Evolutionary conservation across 1,140 invertebrate species (phyloP).

Genomic region (Drosophila baimaii): DNA sequence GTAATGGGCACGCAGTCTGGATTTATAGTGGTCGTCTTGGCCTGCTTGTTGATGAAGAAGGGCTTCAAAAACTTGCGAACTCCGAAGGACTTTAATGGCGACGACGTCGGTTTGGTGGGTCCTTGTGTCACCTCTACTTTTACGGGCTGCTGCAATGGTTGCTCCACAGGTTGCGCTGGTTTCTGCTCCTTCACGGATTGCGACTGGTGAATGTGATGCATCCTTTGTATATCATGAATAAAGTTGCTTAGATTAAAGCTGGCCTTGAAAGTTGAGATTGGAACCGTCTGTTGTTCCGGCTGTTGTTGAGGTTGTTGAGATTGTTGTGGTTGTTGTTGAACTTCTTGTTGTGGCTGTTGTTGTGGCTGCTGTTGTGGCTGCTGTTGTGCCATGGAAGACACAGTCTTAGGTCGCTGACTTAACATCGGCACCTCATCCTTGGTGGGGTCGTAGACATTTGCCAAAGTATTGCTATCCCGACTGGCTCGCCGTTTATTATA

Average conservation of each 20-base stretch:
- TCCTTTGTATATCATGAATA: conserved; percentile 24
- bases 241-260: conserved; percentile 57
- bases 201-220: conserved; percentile 39
- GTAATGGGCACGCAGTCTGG: conserved; percentile 55
- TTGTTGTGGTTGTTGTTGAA: no score
- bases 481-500: conserved; percentile 3
- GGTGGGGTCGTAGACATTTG: conserved; percentile 31
- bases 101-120: not conserved
- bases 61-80: conserved; percentile 40
- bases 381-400: not conserved
- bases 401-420: conserved; percentile 4
- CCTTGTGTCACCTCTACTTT: not conserved
- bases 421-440: conserved; percentile 56
- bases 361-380: not conserved
- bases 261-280: conserved; percentile 11
- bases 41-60: conserved; percentile 38
- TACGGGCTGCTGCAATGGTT: not conserved
- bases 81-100: conserved; percentile 4
- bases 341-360: no score
- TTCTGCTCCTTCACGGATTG: no score
- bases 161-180: not conserved
- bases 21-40: conserved; percentile 33
- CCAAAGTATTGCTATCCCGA: not conserved
- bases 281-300: no score
- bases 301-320: no score